phyloP scores from a whole-genome alignment of 30 jellyfish, hydroid and myxozoan species.

The Aurelia aurita region DNA sequence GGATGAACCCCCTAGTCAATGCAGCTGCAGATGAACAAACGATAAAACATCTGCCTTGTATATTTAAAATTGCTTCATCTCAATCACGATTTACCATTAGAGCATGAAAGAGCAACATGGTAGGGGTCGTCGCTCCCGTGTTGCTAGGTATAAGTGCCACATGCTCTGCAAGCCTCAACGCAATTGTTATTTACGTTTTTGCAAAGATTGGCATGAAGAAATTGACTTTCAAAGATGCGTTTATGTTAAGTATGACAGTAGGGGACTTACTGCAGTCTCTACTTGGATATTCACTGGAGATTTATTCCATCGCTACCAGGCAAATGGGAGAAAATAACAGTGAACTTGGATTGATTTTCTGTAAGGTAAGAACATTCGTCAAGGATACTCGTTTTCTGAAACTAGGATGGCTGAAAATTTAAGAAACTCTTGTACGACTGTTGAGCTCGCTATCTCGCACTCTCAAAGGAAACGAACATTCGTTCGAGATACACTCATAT shows the following conservation, averaged over 20 bases:
- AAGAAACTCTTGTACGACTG: too few species aligned
- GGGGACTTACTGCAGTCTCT: conserved; percentile 60
- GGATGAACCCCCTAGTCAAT: too few species aligned
- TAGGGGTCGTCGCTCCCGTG: conserved; percentile 31
- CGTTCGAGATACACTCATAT: too few species aligned
- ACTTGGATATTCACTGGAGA: conserved; percentile 68
- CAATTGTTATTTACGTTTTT: conserved; percentile 41
- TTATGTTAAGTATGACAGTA: conserved; percentile 59
- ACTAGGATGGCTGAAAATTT: too few species aligned
- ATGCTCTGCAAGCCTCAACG: conserved; percentile 27
- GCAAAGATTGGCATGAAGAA: conserved; percentile 28
- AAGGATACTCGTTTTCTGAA: too few species aligned
- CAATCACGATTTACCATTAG: background rate
- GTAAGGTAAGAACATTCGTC: conserved; percentile 22
- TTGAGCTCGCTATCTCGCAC: too few species aligned
- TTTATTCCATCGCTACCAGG: conserved; percentile 33
- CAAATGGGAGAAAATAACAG: background rate
- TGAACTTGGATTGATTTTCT: conserved; percentile 4
- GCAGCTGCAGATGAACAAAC: too few species aligned
- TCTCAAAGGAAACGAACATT: too few species aligned
- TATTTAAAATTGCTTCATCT: background rate
- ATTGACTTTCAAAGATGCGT: conserved; percentile 43
- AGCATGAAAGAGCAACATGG: conserved; percentile 3
- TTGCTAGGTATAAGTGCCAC: conserved; percentile 18
- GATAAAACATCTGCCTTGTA: too few species aligned